Base-by-base conservation (phyloP, 2,888 invertebrate species). In the Pelosia muscerda region DNA sequence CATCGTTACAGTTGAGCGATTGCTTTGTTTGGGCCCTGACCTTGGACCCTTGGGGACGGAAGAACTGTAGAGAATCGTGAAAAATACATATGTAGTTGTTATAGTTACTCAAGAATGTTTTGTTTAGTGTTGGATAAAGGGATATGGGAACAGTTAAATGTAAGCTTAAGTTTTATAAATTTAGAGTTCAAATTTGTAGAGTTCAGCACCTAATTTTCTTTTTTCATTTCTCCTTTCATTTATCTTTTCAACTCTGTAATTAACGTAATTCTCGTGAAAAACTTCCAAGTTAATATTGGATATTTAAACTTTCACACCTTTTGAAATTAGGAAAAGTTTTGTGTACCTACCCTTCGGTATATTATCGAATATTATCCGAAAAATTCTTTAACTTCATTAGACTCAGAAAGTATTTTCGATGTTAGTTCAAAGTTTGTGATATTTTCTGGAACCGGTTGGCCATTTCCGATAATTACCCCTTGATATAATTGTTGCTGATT, bases 11-110 rank as follows among this genome's bases (percentile, higher is more conserved):
- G 69, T 69, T 68, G 75, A 78, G 69, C 38, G 66, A 57, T 72
- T 42, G 58, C 58, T 78, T 76, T 80, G 72, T 80, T 74, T 61
- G 53, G 58, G 26, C 63, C 63, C 60, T 72, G 65, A 74, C 80
- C 76, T 78, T 79, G 68, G 65, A 57, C 59, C 26, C 57, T 56
- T 31, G 25, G 56, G 38, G 63, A 55, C 34, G 38, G 55, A 55
- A 63, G 25, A 56, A 49, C n/a, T 63, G 23, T 65, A 71, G 67
- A 69, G 53, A 71, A 58, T 42, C 42, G 68, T 59, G 68, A 66
- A 34, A 74, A 57, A 54, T 65, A 53, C 57, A 59, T 58, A 63
- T 11, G 59, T 31, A 57, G 57, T 60, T 55, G 25, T 62, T 56
- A 34, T 61, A 54, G 54, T 54, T 49, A 10, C 5, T n/a, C 15